Evolutionary conservation across 1,140 invertebrate species (phyloP).

Genomic region (Leptonema lineaticorne): DNA sequence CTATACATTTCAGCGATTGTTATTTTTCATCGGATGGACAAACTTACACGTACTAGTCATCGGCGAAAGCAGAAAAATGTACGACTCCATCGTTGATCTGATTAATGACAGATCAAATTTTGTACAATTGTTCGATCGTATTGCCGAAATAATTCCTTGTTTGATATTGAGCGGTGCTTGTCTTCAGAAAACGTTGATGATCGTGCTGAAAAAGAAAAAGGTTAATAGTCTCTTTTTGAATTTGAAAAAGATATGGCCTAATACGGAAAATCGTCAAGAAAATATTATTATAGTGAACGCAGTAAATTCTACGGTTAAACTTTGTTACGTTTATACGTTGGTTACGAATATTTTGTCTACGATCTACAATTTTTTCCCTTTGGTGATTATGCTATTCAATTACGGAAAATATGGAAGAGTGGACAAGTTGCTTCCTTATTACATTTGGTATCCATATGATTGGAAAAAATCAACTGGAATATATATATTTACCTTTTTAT

Average conservation of each 20-base stretch:
- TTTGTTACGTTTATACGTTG: constrained; percentile 29
- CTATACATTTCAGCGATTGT: constrained; percentile 16
- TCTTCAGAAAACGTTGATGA: constrained; percentile 15
- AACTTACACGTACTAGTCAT: constrained; percentile 3
- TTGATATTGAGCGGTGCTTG: constrained; percentile 25
- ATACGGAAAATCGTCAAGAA: background rate
- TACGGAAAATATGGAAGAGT: constrained; percentile 8
- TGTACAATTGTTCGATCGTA: background rate
- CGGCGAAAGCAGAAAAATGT: constrained; percentile 11
- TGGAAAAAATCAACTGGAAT: constrained; percentile 9
- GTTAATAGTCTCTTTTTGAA: constrained; percentile 20
- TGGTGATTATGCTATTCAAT: constrained; percentile 24
- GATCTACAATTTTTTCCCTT: constrained; percentile 35
- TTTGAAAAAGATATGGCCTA: constrained; percentile 27
- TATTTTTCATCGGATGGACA: constrained; percentile 21
- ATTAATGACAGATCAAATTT: constrained; percentile 4
- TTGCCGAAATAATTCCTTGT: constrained; percentile 32
- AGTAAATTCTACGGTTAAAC: constrained; percentile 26
- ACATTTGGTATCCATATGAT: constrained; percentile 36
- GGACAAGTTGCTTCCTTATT: constrained; percentile 28
- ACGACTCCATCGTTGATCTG: constrained; percentile 8
- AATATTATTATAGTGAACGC: constrained; percentile 7
- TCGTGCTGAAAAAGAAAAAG: constrained; percentile 15
- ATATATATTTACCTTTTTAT: constrained; percentile 24
- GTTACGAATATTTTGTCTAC: constrained; percentile 32